These are phyloP conservation scores for Botia almorhae DNA, from an alignment of 2,797 vertebrate genomes.

Conservation along the genomic window DNA sequence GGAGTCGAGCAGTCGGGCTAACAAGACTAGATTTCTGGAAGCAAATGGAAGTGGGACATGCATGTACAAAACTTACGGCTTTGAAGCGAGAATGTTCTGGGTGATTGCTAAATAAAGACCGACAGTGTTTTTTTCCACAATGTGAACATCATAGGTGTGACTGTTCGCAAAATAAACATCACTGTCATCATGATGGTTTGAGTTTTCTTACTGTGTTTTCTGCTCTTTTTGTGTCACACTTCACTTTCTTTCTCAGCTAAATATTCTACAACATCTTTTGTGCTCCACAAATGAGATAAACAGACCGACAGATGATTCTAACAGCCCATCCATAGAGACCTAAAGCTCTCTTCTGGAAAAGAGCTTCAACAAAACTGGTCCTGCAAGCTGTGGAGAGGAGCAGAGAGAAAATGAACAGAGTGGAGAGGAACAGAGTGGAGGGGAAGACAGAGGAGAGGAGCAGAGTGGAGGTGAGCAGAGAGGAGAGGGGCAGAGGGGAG, in stretches of 20 bases:
- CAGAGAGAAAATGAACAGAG: conserved; percentile 15
- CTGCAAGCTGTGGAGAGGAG: conserved; percentile 22
- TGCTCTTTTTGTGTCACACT: no score
- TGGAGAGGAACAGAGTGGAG: neutral
- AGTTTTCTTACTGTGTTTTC: no score
- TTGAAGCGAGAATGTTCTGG: neutral
- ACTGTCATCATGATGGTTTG: no score
- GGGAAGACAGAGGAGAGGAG: neutral
- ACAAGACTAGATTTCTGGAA: neutral
- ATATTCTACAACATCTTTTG: neutral
- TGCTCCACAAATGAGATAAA: neutral
- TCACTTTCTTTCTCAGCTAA: neutral
- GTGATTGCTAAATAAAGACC: neutral
- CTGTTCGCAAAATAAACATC: no score
- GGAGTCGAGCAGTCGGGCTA: conserved; percentile 36
- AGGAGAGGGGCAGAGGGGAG: no score
- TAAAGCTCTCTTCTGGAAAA: conserved; percentile 67
- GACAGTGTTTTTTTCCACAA: no score
- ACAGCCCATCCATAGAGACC: conserved; percentile 62
- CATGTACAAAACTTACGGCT: neutral
- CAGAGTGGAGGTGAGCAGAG: neutral
- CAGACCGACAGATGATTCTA: conserved; percentile 67
- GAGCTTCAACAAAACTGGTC: conserved; percentile 43
- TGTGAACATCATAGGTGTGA: no score
- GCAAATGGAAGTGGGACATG: neutral